These are phyloP conservation scores for Pocota personata DNA, from an alignment of 2,888 invertebrate species.

Conservation along the genomic window DNA sequence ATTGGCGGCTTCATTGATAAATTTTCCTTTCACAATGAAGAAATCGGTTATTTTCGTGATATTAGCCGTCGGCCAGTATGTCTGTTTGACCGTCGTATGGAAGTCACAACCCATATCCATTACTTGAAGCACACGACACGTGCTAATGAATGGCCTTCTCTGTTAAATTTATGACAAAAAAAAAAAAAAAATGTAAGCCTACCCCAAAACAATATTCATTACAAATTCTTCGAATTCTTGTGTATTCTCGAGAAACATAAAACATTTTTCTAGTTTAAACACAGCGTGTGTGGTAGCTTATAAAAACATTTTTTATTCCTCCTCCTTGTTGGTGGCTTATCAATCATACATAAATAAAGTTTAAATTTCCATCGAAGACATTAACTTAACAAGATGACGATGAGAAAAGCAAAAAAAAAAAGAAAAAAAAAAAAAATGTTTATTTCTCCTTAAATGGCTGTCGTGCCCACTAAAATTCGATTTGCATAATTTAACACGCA, in stretches of 20 bases:
- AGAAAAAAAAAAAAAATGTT: not conserved
- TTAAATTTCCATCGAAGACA: conserved; percentile 9
- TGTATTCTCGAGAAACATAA: not conserved
- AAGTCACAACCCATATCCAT: too few relatives aligned
- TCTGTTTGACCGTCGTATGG: too few relatives aligned
- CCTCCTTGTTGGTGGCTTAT: conserved; percentile 14
- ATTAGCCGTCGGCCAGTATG: too few relatives aligned
- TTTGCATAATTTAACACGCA: conserved; percentile 66
- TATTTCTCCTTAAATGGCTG: conserved; percentile 41
- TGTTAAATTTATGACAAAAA: not conserved
- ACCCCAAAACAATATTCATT: not conserved
- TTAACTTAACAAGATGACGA: not conserved
- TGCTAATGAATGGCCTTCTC: not conserved
- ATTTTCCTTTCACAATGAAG: too few relatives aligned
- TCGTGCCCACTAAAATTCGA: conserved; percentile 17
- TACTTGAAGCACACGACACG: not conserved
- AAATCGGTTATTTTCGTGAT: too few relatives aligned
- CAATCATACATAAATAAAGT: conserved; percentile 38
- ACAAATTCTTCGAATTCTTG: not conserved
- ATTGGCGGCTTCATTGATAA: too few relatives aligned
- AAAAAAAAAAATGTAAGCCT: not conserved
- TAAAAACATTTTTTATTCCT: not conserved
- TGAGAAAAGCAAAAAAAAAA: not conserved
- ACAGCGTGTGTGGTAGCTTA: conserved; percentile 5
- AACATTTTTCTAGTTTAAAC: not conserved